Evolutionary conservation across 1,140 invertebrate species (phyloP), one percentile per base, ranked within the genome.

Genomic region (Cotesia chilonis): DNA sequence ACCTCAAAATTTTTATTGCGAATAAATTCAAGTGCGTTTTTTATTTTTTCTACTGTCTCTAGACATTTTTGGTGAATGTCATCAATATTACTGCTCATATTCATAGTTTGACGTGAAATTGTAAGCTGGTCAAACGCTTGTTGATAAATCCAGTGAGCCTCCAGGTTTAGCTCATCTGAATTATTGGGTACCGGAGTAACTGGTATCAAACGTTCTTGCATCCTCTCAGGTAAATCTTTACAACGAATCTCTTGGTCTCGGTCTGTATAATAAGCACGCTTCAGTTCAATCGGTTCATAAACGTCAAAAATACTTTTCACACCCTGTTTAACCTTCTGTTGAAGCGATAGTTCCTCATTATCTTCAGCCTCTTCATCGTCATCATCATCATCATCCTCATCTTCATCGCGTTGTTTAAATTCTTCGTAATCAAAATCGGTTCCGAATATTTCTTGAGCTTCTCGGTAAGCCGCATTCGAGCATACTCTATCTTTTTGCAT

Each of bases 401-500:
- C 93, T 5, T 95, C 94, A 17, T 92, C 95, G 86, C 94, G 95
- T 81, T 95, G 93, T 41, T 93, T 92, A 88, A 98, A 96, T 78
- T 98, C 97, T 74, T 97, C 95, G 84, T 94, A 98, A 86, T 99
- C 97, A 88, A 99, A 98, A 84, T 99, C 96, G 17, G 98, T 96
- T 70, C 98, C 98, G 87, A 99, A 99, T 77, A 99, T 98, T 81
- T 99, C 98, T 86, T 99, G 97, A 68, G 98, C 98, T 87, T 99
- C 96, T 91, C 99, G 97, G 35, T 99, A 86, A 2, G 95, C 94
- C 4, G 94, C 95, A 82, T 54, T 20, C 4, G 82, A 80, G 75
- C 71, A 74, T 70, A 73, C 94, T 36, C 93, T 94, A 61, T 94
- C 91, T 87, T 95, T 95, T 85, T 95, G 95, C 75, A 92, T 92